Base-by-base conservation (phyloP, 1,140 invertebrate genomes). In the Heliconius nattereri region DNA sequence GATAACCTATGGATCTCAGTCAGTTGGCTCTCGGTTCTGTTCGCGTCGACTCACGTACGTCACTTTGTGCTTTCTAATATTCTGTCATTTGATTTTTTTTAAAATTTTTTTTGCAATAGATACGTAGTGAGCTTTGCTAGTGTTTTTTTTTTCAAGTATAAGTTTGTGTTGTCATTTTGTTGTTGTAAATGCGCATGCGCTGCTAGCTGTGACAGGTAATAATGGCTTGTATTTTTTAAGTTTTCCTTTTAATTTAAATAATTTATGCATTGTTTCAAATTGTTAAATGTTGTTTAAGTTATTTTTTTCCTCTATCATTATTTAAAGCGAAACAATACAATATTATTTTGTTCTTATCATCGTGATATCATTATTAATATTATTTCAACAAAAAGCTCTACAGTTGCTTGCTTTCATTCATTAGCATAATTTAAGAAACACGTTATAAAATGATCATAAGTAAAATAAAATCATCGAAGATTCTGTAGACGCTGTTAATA, bases 1-100 rank as follows among this genome's bases (percentile, higher is more conserved):
- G 83, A 86, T 86, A 85, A 85, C 83, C 84, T 81, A 79, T 76
- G 80, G 73, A 76, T 80, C 78, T 82, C 83, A 84, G 81, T 86
- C 85, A 85, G 81, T 86, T 71, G 70, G 60, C 75, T 75, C 80
- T 81, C 79, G 74, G 77, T 82, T 79, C 9, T 81, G 54, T 70
- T 75, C 80, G 79, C 85, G 82, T 78, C 73, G 76, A 80, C 80
- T 80, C 32, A 35, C 32, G 32, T 35, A 49, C 54, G 72, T 81
- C 57, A 72, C 19, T 37, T 35, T 73, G 75, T 80, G 78, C 75
- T 78, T 79, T 73, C 77, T 78, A 73, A 71, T 60, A 73, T 78
- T 73, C 60, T 23, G 23, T 29, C 26, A 66, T 29, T 66, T 66
- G 13, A 6, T 72, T 72, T 71, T 35, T 35, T 72, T 72, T 71